These are phyloP conservation scores for Andrena dorsata DNA, from an alignment of 2,888 invertebrate genomes.

Conservation along the genomic window DNA sequence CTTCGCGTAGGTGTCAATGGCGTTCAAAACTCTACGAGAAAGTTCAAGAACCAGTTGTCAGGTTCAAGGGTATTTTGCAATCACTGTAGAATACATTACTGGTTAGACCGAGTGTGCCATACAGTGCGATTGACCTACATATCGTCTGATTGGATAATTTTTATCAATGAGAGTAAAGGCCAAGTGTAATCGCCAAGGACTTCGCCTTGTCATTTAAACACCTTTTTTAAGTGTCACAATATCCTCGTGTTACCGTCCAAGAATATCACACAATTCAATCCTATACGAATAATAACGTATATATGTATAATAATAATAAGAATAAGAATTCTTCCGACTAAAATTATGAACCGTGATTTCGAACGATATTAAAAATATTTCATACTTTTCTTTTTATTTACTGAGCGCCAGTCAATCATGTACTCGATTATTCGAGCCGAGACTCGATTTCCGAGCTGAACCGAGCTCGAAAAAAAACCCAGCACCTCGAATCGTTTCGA, in stretches of 20 bases:
- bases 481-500: too few relatives aligned
- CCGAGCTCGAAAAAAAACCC: too few relatives aligned
- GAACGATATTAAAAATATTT: neutral
- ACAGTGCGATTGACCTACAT: conserved; percentile 63
- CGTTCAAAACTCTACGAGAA: neutral
- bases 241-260: conserved; percentile 13
- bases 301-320: too few relatives aligned
- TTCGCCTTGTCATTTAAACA: conserved; percentile 19
- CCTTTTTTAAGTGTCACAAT: conserved; percentile 11
- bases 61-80: conserved; percentile 62
- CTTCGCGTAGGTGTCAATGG: neutral
- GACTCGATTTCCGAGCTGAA: too few relatives aligned
- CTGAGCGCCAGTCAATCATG: neutral
- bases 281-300: neutral
- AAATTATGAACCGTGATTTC: too few relatives aligned
- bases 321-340: too few relatives aligned
- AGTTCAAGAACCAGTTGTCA: conserved; percentile 39
- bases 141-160: conserved; percentile 58
- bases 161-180: conserved; percentile 68
- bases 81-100: conserved; percentile 22
- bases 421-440: too few relatives aligned
- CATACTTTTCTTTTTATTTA: neutral
- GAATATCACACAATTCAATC: conserved; percentile 3
- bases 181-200: conserved; percentile 56
- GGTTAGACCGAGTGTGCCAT: conserved; percentile 9